phyloP scores from a whole-genome alignment of 2,888 invertebrate genomes.

The Smittia aterrima region DNA sequence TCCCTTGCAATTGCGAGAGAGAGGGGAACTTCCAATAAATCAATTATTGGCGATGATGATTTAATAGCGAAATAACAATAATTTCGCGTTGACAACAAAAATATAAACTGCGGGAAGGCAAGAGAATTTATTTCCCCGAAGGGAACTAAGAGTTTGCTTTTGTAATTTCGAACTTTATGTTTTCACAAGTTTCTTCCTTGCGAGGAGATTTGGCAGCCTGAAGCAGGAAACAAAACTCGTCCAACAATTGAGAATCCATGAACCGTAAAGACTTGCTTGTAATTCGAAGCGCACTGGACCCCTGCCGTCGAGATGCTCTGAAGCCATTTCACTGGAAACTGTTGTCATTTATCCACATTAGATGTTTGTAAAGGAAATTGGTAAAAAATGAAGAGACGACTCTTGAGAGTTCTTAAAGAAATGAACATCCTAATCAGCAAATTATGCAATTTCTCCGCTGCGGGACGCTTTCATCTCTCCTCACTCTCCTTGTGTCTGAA shows the following conservation, averaged over 20 bases:
- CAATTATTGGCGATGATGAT: conserved; percentile 39
- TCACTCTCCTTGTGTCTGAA: neutral
- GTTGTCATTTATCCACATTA: conserved; percentile 37
- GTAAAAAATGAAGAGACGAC: conserved; percentile 29
- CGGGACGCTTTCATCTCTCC: conserved; percentile 33
- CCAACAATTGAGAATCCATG: conserved; percentile 28
- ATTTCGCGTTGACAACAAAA: conserved; percentile 39
- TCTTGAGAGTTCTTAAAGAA: neutral
- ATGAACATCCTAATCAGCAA: conserved; percentile 41
- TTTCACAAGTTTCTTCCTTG: too few relatives aligned
- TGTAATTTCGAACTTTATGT: too few relatives aligned
- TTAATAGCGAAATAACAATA: conserved; percentile 41
- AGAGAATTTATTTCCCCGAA: neutral
- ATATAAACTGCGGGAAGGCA: conserved; percentile 28
- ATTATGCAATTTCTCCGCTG: conserved; percentile 41
- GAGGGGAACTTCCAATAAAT: conserved; percentile 25
- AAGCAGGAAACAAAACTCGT: neutral
- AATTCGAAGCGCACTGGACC: conserved; percentile 35
- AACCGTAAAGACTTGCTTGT: conserved; percentile 37
- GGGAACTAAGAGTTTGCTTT: too few relatives aligned
- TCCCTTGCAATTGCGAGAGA: neutral
- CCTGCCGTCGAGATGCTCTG: conserved; percentile 18
- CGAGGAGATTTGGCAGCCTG: neutral
- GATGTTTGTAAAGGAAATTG: conserved; percentile 21
- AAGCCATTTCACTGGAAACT: conserved; percentile 39